phyloP scores from a whole-genome alignment of 1,140 invertebrate genomes.

The Monochamus saltuarius region DNA sequence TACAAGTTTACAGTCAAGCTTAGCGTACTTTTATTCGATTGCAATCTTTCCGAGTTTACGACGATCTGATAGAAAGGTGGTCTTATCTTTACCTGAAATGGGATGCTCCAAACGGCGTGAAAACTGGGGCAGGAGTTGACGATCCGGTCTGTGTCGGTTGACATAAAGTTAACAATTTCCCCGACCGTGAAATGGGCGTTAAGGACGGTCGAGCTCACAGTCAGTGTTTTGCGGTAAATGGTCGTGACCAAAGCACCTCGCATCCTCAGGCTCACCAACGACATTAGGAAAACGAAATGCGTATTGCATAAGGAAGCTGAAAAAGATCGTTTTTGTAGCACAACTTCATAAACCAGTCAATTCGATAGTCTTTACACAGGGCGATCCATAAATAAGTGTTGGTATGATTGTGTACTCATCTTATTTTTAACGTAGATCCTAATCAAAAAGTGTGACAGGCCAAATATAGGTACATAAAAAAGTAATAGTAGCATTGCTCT shows the following conservation, averaged over 20 bases:
- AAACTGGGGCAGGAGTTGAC: constrained; percentile 95
- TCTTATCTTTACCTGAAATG: constrained; percentile 70
- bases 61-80: too few relatives aligned
- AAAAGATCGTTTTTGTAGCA: constrained; percentile 19
- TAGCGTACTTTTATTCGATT: too few relatives aligned
- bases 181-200: constrained; percentile 70
- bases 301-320: constrained; percentile 73
- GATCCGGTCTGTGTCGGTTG: constrained; percentile 91
- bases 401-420: too few relatives aligned
- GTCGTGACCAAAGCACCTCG: constrained; percentile 78
- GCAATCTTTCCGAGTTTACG: too few relatives aligned
- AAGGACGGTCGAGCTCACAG: constrained; percentile 57
- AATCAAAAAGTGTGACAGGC: too few relatives aligned
- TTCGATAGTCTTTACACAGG: too few relatives aligned
- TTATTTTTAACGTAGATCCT: too few relatives aligned
- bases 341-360: too few relatives aligned
- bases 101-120: constrained; percentile 95
- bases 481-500: too few relatives aligned
- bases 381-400: too few relatives aligned
- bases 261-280: constrained; percentile 84
- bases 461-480: too few relatives aligned
- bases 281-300: constrained; percentile 89
- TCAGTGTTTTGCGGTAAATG: constrained; percentile 84
- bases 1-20: too few relatives aligned
- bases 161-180: constrained; percentile 96